A percentile compares a stretch with the other conserved stretches of the same genome.
These are phyloP conservation scores for Aleiodes sp. DNA, from an alignment of 1,140 invertebrate species.

Conservation along the genomic window DNA sequence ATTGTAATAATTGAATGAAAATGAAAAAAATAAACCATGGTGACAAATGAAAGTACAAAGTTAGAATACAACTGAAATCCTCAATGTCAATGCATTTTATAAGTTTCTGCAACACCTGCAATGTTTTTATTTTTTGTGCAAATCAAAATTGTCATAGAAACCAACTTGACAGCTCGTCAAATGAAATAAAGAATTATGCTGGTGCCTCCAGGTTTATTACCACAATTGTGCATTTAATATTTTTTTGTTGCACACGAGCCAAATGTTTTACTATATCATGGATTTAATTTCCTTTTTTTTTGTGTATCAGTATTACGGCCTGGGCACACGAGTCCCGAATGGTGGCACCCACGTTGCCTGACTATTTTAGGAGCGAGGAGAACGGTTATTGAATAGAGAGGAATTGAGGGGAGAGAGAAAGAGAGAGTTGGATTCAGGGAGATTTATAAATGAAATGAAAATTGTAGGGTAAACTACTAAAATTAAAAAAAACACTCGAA, in stretches of 20 bases:
- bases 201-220: conserved; percentile 51
- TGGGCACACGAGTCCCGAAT: not conserved
- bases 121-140: conserved; percentile 21
- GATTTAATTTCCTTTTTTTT: conserved; percentile 15
- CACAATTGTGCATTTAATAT: conserved; percentile 23
- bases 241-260: conserved; percentile 6
- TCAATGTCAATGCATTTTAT: conserved; percentile 44
- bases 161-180: conserved; percentile 7
- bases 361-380: conserved; percentile 28
- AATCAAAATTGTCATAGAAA: conserved; percentile 34
- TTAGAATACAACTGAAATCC: conserved; percentile 40
- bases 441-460: not conserved
- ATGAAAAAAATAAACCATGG: conserved; percentile 35
- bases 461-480: too few relatives aligned
- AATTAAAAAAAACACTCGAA: conserved; percentile 17
- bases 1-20: not conserved
- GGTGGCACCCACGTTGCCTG: conserved; percentile 20
- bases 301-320: not conserved
- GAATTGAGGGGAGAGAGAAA: not conserved
- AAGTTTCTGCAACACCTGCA: conserved; percentile 40
- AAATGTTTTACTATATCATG: not conserved
- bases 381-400: conserved; percentile 1
- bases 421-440: not conserved
- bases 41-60: conserved; percentile 34
- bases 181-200: conserved; percentile 51